Evolutionary conservation across 2,797 vertebrate genomes (phyloP).

Genomic region (Manis pentadactyla): DNA sequence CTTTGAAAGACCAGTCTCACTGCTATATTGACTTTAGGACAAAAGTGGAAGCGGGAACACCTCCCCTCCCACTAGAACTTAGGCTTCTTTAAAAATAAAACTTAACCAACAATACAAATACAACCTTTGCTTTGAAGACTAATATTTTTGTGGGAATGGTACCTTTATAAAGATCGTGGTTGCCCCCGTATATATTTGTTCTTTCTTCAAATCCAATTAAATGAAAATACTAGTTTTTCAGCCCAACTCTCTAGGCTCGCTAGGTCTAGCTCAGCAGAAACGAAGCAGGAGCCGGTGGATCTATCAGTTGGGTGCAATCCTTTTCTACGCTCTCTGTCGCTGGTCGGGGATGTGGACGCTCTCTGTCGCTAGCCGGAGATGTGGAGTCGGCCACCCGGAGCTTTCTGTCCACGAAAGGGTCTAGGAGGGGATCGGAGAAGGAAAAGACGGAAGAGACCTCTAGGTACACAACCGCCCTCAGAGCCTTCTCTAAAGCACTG

Average conservation of each 20-base stretch:
- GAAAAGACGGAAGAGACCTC: constrained; percentile 62
- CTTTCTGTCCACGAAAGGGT: constrained; percentile 61
- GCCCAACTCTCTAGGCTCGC: constrained; percentile 65
- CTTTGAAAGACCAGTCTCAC: background rate
- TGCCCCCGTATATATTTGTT: no score
- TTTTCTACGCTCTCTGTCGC: constrained; percentile 43
- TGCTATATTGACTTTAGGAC: background rate
- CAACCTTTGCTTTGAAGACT: no score
- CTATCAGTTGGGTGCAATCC: constrained; percentile 56
- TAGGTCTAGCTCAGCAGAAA: constrained; percentile 49
- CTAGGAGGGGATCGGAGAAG: constrained; percentile 70
- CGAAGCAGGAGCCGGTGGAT: constrained; percentile 50
- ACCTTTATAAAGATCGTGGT: no score
- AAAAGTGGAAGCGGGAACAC: background rate
- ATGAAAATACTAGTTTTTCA: constrained; percentile 64
- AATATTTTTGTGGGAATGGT: no score
- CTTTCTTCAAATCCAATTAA: no score
- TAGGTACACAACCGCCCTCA: constrained; percentile 47
- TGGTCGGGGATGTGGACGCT: background rate
- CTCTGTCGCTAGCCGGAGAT: background rate
- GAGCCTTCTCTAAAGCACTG: background rate
- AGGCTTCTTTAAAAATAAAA: background rate
- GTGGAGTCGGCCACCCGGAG: constrained; percentile 44
- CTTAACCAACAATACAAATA: no score
- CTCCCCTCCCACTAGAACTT: constrained; percentile 50